These are phyloP conservation scores for Heterohyrax brucei DNA, from an alignment of 2,797 vertebrate species.

Conservation along the genomic window DNA sequence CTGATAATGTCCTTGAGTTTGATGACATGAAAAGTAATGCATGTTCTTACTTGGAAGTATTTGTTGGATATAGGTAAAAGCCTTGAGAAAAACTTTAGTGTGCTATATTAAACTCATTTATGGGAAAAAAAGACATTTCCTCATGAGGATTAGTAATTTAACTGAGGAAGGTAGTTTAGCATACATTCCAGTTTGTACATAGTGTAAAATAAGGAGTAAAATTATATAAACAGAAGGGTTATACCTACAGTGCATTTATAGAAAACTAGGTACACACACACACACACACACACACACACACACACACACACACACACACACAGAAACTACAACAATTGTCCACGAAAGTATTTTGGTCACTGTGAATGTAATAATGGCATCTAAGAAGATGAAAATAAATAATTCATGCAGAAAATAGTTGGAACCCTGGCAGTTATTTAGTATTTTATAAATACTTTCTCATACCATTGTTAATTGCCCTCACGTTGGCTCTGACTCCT, in stretches of 20 bases:
- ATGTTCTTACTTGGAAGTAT: slow-evolving; percentile 43
- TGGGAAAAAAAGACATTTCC: slow-evolving; percentile 17
- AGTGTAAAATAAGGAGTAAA: neutral
- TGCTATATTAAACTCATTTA: slow-evolving; percentile 59
- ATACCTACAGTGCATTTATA: neutral
- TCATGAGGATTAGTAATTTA: slow-evolving; percentile 45
- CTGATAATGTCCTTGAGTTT: slow-evolving; percentile 49
- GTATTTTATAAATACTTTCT: neutral
- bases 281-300: neutral
- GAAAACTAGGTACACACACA: neutral
- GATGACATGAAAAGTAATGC: slow-evolving; percentile 71
- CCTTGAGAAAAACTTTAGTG: slow-evolving; percentile 54
- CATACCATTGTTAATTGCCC: neutral
- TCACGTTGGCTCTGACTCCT: neutral
- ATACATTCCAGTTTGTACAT: neutral
- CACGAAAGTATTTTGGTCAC: neutral
- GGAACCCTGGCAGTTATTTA: neutral
- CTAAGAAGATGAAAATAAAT: slow-evolving; percentile 30
- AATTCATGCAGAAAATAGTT: slow-evolving; percentile 12
- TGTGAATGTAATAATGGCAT: slow-evolving; percentile 10
- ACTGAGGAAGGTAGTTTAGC: neutral
- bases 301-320: too few species aligned
- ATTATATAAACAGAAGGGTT: neutral
- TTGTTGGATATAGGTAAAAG: slow-evolving; percentile 61
- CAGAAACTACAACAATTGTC: neutral